A percentile compares a stretch with the other conserved stretches of the same genome.
These are phyloP conservation scores for Tympanuchus pallidicinctus DNA, from an alignment of 2,113 vertebrate genomes.

Conservation along the genomic window DNA sequence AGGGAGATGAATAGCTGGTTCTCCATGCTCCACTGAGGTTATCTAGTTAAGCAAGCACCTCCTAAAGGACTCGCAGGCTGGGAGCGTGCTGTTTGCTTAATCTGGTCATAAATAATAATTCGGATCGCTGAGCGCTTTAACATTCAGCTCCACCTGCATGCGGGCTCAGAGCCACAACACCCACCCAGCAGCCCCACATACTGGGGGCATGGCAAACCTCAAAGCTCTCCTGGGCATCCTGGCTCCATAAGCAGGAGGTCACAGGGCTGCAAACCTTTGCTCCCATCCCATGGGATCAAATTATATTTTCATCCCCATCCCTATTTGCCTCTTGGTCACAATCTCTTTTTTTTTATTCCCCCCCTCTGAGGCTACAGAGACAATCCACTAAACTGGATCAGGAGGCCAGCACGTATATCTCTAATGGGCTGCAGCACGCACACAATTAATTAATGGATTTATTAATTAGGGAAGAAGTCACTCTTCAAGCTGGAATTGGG, in stretches of 20 bases:
- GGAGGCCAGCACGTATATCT: slow-evolving; percentile 55
- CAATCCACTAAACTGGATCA: slow-evolving; percentile 60
- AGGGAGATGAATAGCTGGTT: neutral
- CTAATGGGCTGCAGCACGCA: slow-evolving; percentile 70
- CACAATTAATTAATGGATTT: slow-evolving; percentile 83
- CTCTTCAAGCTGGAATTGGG: slow-evolving; percentile 77
- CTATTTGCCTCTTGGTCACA: neutral
- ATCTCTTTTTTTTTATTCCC: neutral
- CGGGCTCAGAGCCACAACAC: neutral
- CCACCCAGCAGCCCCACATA: neutral
- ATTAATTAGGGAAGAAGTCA: slow-evolving; percentile 81
- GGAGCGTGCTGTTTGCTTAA: slow-evolving; percentile 5
- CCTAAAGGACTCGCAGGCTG: slow-evolving; percentile 21
- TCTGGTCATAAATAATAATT: slow-evolving; percentile 39
- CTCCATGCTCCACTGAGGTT: neutral
- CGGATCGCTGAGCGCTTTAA: neutral
- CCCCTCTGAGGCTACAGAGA: slow-evolving; percentile 11
- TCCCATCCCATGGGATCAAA: neutral
- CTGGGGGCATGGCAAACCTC: neutral
- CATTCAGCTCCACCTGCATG: neutral
- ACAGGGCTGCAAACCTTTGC: neutral
- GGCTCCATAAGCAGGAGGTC: neutral
- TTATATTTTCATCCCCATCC: neutral
- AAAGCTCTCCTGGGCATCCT: rapidly evolving
- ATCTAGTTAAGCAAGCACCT: slow-evolving; percentile 24